These are phyloP conservation scores for Mormyrus hasselquistii DNA, from an alignment of 2,797 vertebrate species.

Conservation along the genomic window DNA sequence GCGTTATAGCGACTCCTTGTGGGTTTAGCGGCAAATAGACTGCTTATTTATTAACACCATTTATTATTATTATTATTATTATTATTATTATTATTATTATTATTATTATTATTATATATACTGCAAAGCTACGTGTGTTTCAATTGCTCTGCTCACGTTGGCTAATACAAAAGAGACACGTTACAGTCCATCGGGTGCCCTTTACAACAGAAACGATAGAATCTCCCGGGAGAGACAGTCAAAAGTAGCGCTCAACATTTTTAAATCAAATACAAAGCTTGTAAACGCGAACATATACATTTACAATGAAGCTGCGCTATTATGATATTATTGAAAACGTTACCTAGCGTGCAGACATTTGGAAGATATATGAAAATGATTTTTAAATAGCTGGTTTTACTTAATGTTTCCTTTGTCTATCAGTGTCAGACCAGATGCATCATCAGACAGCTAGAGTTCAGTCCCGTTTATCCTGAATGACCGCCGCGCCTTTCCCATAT, in stretches of 20 bases:
- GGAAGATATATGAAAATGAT: not conserved
- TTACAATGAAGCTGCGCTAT: not conserved
- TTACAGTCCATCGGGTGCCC: not conserved
- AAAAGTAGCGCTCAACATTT: not conserved
- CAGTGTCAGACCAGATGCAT: not conserved
- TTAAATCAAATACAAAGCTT: not conserved
- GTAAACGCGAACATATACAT: not conserved
- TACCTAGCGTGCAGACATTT: not conserved
- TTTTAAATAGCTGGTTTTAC: not conserved
- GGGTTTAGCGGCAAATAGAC: slow-evolving; percentile 24
- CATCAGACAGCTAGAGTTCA: not conserved
- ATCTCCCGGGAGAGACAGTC: not conserved
- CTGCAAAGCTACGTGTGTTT: not conserved
- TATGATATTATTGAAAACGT: not conserved
- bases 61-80: not conserved
- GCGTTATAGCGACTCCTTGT: slow-evolving; percentile 40
- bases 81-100: not conserved
- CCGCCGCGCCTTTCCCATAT: not conserved
- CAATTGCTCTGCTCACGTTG: not conserved
- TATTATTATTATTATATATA: not conserved
- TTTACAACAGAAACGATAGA: not conserved
- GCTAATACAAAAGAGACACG: not conserved
- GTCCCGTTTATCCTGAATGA: not conserved
- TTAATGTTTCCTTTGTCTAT: not conserved
- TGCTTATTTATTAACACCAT: not conserved